phyloP scores from a whole-genome alignment of 2,797 vertebrate species.

The Sebastes hubbsi region DNA sequence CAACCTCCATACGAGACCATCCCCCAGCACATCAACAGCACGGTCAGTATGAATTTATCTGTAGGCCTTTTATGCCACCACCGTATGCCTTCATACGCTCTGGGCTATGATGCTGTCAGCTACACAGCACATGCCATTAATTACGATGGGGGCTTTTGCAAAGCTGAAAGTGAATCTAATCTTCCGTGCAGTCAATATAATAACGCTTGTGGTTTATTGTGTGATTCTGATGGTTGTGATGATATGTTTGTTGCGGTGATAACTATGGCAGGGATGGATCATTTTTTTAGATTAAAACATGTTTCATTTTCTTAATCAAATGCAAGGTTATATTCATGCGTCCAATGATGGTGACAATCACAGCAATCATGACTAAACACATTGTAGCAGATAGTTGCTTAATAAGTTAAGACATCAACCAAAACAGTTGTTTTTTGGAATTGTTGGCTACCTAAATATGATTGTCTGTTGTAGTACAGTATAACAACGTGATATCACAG shows the following conservation, averaged over 20 bases:
- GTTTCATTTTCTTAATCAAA: background rate
- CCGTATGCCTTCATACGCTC: background rate
- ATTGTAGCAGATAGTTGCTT: background rate
- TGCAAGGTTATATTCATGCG: background rate
- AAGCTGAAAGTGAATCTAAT: background rate
- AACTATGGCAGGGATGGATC: background rate
- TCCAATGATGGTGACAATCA: background rate
- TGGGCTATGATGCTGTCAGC: background rate
- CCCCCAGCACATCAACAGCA: slow-evolving; percentile 99
- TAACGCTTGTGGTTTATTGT: background rate
- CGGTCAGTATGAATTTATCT: slow-evolving; percentile 78
- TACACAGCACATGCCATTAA: background rate
- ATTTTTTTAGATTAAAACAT: background rate
- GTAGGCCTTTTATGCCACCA: background rate
- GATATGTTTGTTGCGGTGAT: background rate
- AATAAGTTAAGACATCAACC: background rate
- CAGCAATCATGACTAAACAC: background rate
- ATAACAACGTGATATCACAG: too few species aligned
- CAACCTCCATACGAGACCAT: slow-evolving; percentile 98
- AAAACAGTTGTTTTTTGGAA: background rate
- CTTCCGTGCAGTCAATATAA: background rate
- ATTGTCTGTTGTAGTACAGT: too few species aligned
- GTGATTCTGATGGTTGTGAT: background rate
- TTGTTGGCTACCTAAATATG: background rate
- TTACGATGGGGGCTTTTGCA: background rate